Evolutionary conservation across 2,888 invertebrate genomes (phyloP), one percentile per base, ranked within the genome.

Genomic region (Eristalis arbustorum): DNA sequence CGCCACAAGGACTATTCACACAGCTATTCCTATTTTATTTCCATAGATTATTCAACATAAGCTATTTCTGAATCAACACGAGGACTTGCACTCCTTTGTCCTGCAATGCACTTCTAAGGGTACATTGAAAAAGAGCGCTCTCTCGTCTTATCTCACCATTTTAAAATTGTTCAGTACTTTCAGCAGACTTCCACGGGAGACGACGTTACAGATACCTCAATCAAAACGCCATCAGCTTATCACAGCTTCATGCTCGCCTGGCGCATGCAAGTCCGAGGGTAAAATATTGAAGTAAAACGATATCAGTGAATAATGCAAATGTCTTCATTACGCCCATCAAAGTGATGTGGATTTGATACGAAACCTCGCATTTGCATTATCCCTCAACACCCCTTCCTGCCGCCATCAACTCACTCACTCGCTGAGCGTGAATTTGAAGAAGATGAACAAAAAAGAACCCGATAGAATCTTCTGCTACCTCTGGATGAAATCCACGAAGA

Each of bases 171-270:
- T 42, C n/a, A 42, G 42, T n/a, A 14, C n/a, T n/a, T 42, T 4
- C 42, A 42, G 18, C 1, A 31, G 31, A 31, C 31, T 31, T 31
- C 31, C 31, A 31, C 31, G 31, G 1, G 8, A 49, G 49, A n/a
- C 14, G 4, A 42, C 49, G 8, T 14, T 83, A 83, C 75, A 79
- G 77, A 87, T 90, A 91, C 91, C 91, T 91, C 90, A 90, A 90
- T 92, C 92, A 92, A 91, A 90, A 89, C 89, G 89, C 90, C 90
- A 92, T 91, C 92, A 91, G 92, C 91, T 90, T 91, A 91, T 91
- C 90, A 91, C 23, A 23, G 4, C 57, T 57, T 13, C 23, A 31
- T 18, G 23, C 23, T 40, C 14, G 42, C 6, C 42, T 42, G 14
- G 23, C 67, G 42, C n/a, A 28, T 37, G 62, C 37, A 56, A 73